Percentiles rank a stretch among this genome's conserved stretches.
Evolutionary conservation across 2,113 vertebrate genomes (phyloP).

Genomic region (Macaca fascicularis): DNA sequence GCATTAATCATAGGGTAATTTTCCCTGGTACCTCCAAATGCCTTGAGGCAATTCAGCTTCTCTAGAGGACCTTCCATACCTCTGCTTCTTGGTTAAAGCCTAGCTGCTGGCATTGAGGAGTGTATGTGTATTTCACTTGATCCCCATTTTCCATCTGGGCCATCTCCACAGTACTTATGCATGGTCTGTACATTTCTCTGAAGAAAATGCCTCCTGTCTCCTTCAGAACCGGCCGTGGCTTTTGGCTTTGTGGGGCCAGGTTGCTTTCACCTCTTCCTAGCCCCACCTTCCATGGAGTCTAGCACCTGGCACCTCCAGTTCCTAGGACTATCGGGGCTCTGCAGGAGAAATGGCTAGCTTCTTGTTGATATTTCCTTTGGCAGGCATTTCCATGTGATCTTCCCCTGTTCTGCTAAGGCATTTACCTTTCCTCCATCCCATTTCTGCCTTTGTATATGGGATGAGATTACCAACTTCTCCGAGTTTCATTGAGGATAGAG

Average conservation of each 20-base stretch:
- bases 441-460: background rate
- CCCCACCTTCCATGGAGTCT: background rate
- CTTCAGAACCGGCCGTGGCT: background rate
- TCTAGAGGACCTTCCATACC: background rate
- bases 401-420: background rate
- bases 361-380: background rate
- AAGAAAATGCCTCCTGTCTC: background rate
- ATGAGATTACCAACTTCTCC: background rate
- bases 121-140: background rate
- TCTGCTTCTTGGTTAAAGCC: background rate
- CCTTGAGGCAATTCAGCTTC: background rate
- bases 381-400: background rate
- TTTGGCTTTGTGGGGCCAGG: background rate
- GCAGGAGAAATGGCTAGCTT: background rate
- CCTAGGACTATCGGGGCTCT: background rate
- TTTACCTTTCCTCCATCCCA: background rate
- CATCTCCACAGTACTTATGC: background rate
- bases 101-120: background rate
- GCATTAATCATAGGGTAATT: background rate
- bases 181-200: background rate
- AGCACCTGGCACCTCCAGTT: background rate
- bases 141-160: background rate
- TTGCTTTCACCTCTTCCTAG: background rate
- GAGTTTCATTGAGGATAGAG: background rate
- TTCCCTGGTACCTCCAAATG: background rate